These are phyloP conservation scores for Aegotheles bennettii DNA, from an alignment of 2,113 vertebrate genomes.

Conservation along the genomic window DNA sequence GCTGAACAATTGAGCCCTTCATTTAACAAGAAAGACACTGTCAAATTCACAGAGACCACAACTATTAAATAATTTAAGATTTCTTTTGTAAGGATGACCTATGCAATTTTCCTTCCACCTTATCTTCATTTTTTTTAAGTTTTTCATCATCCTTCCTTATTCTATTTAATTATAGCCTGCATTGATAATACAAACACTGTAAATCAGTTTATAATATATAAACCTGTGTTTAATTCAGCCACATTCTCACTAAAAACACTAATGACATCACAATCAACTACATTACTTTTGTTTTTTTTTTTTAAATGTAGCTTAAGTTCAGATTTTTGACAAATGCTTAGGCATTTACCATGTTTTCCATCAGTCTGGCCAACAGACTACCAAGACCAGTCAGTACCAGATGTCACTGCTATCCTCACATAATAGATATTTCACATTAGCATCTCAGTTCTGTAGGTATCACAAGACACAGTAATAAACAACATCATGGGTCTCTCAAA, in stretches of 20 bases:
- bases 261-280: background rate
- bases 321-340: background rate
- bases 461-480: background rate
- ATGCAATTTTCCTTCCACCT: background rate
- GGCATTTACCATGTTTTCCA: background rate
- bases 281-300: background rate
- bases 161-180: background rate
- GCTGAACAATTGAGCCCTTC: background rate
- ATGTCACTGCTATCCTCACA: background rate
- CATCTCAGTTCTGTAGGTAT: background rate
- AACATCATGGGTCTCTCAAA: background rate
- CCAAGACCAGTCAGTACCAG: background rate
- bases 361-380: background rate
- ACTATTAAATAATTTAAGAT: background rate
- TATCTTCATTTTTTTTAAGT: background rate
- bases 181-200: background rate
- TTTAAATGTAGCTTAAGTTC: background rate
- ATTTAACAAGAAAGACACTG: background rate
- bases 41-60: background rate
- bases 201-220: background rate
- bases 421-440: background rate
- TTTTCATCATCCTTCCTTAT: background rate
- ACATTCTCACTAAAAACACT: background rate
- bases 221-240: background rate
- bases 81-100: background rate